These are phyloP conservation scores for Eueremaeus valkanovi DNA, from an alignment of 2,888 invertebrate species.

Conservation along the genomic window DNA sequence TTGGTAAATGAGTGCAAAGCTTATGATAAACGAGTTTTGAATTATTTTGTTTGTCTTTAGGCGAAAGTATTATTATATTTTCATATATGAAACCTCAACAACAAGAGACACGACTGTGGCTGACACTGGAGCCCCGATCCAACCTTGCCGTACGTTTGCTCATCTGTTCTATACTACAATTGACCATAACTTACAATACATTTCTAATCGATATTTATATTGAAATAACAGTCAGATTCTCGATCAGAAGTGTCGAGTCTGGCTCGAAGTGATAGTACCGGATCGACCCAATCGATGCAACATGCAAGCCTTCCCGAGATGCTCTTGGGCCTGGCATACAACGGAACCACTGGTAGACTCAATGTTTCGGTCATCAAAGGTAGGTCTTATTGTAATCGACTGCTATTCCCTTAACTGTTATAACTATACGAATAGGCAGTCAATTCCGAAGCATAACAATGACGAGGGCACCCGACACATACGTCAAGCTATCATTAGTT, in stretches of 20 bases:
- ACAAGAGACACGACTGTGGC: conserved; percentile 82
- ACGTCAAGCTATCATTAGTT: conserved; percentile 84
- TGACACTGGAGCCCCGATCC: conserved; percentile 65
- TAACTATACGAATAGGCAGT: conserved; percentile 31
- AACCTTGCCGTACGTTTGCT: conserved; percentile 48
- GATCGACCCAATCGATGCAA: conserved; percentile 79
- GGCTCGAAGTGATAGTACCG: conserved; percentile 86
- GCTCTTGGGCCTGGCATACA: conserved; percentile 81
- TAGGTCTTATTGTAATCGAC: conserved; percentile 56
- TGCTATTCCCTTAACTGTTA: not conserved
- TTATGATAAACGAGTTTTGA: not conserved
- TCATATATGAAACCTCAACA: conserved; percentile 76
- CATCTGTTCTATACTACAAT: no score
- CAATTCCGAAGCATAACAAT: conserved; percentile 54
- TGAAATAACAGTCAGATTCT: conserved; percentile 52
- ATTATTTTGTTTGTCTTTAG: not conserved
- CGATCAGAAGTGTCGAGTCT: conserved; percentile 66
- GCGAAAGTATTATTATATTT: conserved; percentile 85
- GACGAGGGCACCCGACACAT: conserved; percentile 82
- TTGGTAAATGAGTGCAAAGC: conserved; percentile 55
- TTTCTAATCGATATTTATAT: not conserved
- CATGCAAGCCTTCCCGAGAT: conserved; percentile 83
- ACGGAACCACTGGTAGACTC: conserved; percentile 86
- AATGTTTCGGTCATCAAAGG: conserved; percentile 82
- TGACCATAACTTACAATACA: not conserved